Base-by-base conservation (phyloP, 2,797 vertebrate genomes). In the Hippocampus kuda region DNA sequence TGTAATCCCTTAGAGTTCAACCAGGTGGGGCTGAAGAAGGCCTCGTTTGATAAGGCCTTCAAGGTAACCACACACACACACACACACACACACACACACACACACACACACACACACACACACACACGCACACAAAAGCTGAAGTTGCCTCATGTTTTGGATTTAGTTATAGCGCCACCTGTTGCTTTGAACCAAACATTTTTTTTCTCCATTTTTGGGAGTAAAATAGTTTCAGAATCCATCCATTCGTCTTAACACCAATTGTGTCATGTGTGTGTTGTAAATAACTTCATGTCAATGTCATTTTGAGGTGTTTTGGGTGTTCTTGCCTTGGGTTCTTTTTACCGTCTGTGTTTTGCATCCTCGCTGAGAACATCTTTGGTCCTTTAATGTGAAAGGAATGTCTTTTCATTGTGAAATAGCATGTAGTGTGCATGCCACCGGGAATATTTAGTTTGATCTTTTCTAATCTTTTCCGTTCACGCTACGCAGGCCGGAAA, bases 1-100 rank as follows among this genome's bases (percentile, higher is more conserved):
- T 91, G 88, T 93, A 97, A 96, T 92, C 95, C 95, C 51, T 97
- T 97, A 95, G 93, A 96, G 88, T 93, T 94, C 93, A 94, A 95
- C 89, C 91, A 89, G 68, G 88, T 92, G 75, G 92, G 91, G 89
- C 90, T 93, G 93, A 96, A 91, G 96, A 95, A 93, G 91, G 79
- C 92, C 89, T 92, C 92, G 87, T 77, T 93, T 92, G 92, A 88
- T 93, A 97, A 95, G 90, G 92, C 92, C 79, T 84, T 94, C 51
- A 96, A 98, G 96, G 96, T 98, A 98, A 88, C 75, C 16, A 56
- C 70, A 73, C 69, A 80, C 83, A 75, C 66, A 24, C 64, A 48
- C 42, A 42, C 41, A 65, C 42, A 26, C 24, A 30, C 12, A 59
- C 24, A 59, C 42, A 42, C 41, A 42, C 41, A 4, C 16, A 56